A percentile compares a stretch with the other conserved stretches of the same genome.
These are phyloP conservation scores for Philotrypesis tridentata DNA, from an alignment of 1,140 invertebrate genomes.

Conservation along the genomic window DNA sequence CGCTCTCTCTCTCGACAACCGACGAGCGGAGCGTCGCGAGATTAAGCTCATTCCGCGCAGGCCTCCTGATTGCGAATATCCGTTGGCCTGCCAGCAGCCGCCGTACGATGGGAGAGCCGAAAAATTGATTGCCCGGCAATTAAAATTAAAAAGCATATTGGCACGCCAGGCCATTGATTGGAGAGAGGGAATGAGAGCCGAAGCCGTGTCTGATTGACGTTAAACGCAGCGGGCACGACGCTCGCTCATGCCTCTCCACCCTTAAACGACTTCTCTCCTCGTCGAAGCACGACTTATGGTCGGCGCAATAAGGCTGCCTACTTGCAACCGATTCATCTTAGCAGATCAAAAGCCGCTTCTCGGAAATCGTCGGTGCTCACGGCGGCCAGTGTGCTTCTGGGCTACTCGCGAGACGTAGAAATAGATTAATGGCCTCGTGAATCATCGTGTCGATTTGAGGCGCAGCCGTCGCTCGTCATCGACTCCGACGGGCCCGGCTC, in stretches of 20 bases:
- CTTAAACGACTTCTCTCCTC: constrained; percentile 43
- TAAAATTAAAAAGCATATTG: not conserved
- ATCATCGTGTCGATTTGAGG: constrained; percentile 64
- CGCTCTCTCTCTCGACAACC: no score
- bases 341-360: constrained; percentile 66
- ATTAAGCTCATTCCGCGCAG: not conserved
- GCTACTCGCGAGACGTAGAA: constrained; percentile 54
- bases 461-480: constrained; percentile 51
- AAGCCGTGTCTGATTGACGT: constrained; percentile 25
- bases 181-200: not conserved
- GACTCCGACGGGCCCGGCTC: constrained; percentile 35
- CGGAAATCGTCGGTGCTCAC: constrained; percentile 60
- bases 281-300: constrained; percentile 50
- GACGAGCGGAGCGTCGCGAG: no score
- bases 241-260: not conserved
- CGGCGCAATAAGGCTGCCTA: constrained; percentile 43
- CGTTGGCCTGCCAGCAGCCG: not conserved
- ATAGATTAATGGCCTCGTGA: constrained; percentile 67
- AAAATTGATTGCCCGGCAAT: not conserved
- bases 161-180: not conserved
- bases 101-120: not conserved
- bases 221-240: constrained; percentile 10
- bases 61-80: not conserved
- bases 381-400: not conserved
- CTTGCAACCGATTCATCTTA: constrained; percentile 62